phyloP scores from a whole-genome alignment of 1,140 invertebrate genomes.

The Caenorhabditis latens region DNA sequence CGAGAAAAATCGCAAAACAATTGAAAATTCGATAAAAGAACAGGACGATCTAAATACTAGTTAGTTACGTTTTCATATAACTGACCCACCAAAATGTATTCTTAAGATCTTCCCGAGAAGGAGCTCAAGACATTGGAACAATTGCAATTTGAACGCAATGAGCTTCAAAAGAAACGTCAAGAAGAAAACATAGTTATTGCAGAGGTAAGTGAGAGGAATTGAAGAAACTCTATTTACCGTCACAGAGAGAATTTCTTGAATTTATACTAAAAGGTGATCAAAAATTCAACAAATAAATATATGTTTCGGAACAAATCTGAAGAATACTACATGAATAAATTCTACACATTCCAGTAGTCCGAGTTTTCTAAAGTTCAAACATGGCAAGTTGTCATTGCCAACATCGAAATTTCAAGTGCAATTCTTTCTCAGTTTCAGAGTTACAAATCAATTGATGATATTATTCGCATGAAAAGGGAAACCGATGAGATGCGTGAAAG shows the following conservation, averaged over 20 bases:
- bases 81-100: background rate
- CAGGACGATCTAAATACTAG: background rate
- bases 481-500: background rate
- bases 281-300: no score
- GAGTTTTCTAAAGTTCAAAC: no score
- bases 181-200: background rate
- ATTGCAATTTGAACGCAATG: constrained; percentile 2
- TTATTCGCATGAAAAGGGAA: background rate
- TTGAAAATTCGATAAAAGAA: background rate
- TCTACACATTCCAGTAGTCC: no score
- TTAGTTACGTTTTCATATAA: background rate
- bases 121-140: constrained; percentile 11
- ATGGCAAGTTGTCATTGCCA: no score
- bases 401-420: background rate
- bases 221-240: no score
- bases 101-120: background rate
- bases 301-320: no score
- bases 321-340: no score
- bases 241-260: no score
- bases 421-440: background rate
- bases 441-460: background rate
- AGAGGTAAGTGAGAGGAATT: background rate
- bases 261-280: no score
- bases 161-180: constrained; percentile 4
- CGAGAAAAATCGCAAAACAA: background rate